Conservation (phyloP, 2,113 vertebrate genomes). For the Eptatretus burgeri region DNA sequence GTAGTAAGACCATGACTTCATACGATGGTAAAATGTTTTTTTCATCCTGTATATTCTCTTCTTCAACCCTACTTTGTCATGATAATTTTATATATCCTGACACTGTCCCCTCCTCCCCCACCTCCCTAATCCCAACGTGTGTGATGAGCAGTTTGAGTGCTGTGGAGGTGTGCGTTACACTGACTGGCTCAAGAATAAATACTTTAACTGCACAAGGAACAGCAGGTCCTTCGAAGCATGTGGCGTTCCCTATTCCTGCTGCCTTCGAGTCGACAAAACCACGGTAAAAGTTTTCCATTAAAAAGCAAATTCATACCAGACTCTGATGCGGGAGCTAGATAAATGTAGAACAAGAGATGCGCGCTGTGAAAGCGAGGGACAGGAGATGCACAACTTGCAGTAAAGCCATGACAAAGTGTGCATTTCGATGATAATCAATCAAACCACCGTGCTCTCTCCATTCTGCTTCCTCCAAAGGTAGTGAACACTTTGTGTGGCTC, state of each 20-base stretch:
- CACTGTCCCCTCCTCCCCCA: too few species aligned
- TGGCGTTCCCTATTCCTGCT: constrained; percentile 65
- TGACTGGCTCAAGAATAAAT: constrained; percentile 59
- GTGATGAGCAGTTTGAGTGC: constrained; percentile 32
- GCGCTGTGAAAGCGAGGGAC: not conserved
- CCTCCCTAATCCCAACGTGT: not conserved
- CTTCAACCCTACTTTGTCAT: not conserved
- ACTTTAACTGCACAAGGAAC: constrained; percentile 35
- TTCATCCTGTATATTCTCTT: not conserved
- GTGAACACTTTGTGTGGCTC: constrained; percentile 81
- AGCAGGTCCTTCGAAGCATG: constrained; percentile 49
- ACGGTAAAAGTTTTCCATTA: not conserved
- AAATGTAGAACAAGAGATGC: not conserved
- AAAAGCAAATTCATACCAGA: not conserved
- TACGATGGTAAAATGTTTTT: too few species aligned
- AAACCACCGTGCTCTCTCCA: not conserved
- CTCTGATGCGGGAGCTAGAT: not conserved
- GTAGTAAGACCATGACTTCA: too few species aligned
- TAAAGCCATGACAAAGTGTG: not conserved
- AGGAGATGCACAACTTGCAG: not conserved
- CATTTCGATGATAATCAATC: not conserved
- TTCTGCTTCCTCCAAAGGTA: constrained; percentile 19
- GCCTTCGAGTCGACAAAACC: constrained; percentile 13
- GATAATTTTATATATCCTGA: not conserved
- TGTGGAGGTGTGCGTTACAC: constrained; percentile 38